Percentiles rank a stretch among this genome's conserved stretches.
These are phyloP conservation scores for Haliclystus octoradiatus DNA, from an alignment of 30 jellyfish, hydroid and myxozoan species.

Conservation along the genomic window DNA sequence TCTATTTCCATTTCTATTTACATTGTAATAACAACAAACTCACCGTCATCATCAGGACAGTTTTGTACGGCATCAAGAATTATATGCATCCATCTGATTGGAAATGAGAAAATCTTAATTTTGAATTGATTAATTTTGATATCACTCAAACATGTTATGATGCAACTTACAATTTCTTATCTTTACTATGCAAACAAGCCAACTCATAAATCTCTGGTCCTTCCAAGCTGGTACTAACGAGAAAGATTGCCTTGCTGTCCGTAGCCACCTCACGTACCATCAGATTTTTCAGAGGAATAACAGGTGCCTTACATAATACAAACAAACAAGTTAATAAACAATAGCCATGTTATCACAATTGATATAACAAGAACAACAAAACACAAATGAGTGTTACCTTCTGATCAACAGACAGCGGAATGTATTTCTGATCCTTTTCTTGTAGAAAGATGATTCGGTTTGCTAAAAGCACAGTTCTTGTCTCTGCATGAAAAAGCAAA, in stretches of 20 bases:
- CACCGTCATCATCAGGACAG: constrained; percentile 69
- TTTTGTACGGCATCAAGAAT: constrained; percentile 26
- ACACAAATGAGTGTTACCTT: no score
- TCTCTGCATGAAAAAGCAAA: constrained; percentile 35
- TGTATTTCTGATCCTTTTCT: constrained; percentile 70
- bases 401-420: constrained; percentile 62
- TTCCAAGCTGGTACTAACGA: constrained; percentile 66
- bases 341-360: no score
- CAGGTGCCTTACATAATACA: constrained; percentile 49
- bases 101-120: no score
- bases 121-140: no score
- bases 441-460: constrained; percentile 66
- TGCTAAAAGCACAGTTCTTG: constrained; percentile 66
- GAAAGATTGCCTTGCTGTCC: constrained; percentile 72
- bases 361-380: no score
- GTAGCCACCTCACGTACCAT: constrained; percentile 95
- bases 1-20: not conserved
- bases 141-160: no score
- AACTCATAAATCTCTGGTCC: constrained; percentile 95
- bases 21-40: not conserved
- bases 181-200: constrained; percentile 44
- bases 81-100: constrained; percentile 57
- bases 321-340: no score
- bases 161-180: constrained; percentile 32
- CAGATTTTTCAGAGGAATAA: constrained; percentile 50